Base-by-base conservation (phyloP, 2,113 vertebrate species). In the Pipa parva region DNA sequence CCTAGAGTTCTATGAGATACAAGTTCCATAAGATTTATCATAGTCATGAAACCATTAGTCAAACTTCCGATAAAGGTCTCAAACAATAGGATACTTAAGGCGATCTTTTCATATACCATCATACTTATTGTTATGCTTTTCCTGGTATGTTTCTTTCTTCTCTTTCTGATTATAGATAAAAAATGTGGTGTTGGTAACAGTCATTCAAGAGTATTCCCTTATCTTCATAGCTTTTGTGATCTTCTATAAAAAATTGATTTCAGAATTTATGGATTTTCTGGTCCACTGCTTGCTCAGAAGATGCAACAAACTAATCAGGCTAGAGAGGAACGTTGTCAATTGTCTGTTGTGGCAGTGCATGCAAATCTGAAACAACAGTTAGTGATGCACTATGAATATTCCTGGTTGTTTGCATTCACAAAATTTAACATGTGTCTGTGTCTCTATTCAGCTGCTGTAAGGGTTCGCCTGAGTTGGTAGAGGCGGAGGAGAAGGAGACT, bases 331-430 rank as follows among this genome's bases (percentile, higher is more conserved):
- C 13, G 37, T 59, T 67, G 48, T 50, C 28, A 57, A 49, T 33
- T 25, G 18, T n/a, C 3, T 39, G 33, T 51, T 10, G 45, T 17
- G 10, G 54, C 28, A 24, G 22, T 0, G 21, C 25, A 70, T 70
- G 66, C 66, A 70, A 70, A 70, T 69, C 3, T 21, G 12, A 45
- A 2, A 60, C 3, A 36, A 36, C 13, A 29, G 27, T 29, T 8
- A 29, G 1, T 1, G 29, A 25, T 58, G 20, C 24, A 6, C 24
- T 22, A 24, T 1, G 17, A 27, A 50, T 49, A 49, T 59, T 24
- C n/a, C 21, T 50, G 56, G 51, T 56, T 27, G 22, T 59, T 59
- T 68, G 64, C 64, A 68, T 51, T 52, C 29, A 51, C 12, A 15
- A n/a, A 17, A 15, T 20, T 3, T 21, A 26, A 39, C 13, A 12